Conservation (phyloP, 2,797 vertebrate species). For the Botia almorhae region DNA sequence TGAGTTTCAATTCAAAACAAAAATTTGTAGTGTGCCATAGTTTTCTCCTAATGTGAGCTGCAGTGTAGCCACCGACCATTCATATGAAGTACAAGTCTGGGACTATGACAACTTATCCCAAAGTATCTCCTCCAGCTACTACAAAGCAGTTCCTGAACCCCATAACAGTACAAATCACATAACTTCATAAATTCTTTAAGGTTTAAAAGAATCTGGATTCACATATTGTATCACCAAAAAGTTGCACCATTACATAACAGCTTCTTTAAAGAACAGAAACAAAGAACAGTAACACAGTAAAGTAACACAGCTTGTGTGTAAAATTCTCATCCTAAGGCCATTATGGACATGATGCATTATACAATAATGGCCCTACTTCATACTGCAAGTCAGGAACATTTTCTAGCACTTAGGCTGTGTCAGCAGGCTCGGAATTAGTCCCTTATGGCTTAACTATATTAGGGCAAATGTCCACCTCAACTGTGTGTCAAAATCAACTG, state of each 20-base stretch:
- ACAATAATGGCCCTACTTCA: slow-evolving; percentile 48
- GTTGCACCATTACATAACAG: no score
- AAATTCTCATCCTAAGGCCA: background rate
- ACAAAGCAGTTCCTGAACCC: background rate
- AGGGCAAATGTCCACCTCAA: slow-evolving; percentile 71
- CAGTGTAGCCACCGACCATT: no score
- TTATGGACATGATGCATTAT: slow-evolving; percentile 42
- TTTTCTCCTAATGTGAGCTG: no score
- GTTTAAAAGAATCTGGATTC: background rate
- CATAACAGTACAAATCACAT: background rate
- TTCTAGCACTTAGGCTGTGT: slow-evolving; percentile 69
- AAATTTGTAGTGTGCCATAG: no score
- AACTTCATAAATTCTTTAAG: background rate
- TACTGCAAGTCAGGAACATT: slow-evolving; percentile 75
- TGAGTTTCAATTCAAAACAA: background rate
- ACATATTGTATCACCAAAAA: no score
- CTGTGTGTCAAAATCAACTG: slow-evolving; percentile 66
- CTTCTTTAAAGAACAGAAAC: no score
- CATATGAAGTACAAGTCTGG: no score
- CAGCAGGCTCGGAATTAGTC: slow-evolving; percentile 72
- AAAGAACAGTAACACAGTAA: no score
- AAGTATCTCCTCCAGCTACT: no score
- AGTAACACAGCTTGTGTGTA: background rate
- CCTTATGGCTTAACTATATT: slow-evolving; percentile 70
- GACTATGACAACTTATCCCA: no score